Evolutionary conservation across 2,113 vertebrate genomes (phyloP).

Genomic region (Pedionomus torquatus): DNA sequence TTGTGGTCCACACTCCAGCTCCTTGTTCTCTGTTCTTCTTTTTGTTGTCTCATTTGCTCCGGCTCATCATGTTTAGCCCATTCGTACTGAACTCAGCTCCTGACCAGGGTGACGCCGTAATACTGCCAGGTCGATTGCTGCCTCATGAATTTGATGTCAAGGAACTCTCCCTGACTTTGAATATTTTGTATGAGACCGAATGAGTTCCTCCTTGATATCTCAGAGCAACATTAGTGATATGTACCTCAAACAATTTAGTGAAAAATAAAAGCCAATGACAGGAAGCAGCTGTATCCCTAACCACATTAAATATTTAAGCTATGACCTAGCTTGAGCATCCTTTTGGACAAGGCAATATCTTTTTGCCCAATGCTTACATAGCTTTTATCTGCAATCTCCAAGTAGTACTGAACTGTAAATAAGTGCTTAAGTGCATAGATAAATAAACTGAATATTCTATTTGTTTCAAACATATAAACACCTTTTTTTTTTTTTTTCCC

Average conservation of each 20-base stretch:
- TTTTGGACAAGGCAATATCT: not conserved
- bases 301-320: not conserved
- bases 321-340: not conserved
- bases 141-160: not conserved
- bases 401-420: not conserved
- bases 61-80: not conserved
- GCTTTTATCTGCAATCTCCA: not conserved
- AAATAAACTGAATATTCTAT: not conserved
- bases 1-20: not conserved
- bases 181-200: not conserved
- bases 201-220: not conserved
- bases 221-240: not conserved
- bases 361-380: not conserved
- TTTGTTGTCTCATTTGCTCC: not conserved
- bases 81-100: not conserved
- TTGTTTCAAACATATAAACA: not conserved
- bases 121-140: not conserved
- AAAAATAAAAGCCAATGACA: not conserved
- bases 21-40: not conserved
- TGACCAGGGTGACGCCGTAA: not conserved
- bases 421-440: not conserved
- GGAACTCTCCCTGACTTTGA: not conserved
- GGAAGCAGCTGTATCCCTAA: not conserved
- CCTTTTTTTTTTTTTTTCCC: not conserved
- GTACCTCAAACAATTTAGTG: not conserved